Conservation (phyloP, 2,797 vertebrate genomes). For the Anableps anableps region DNA sequence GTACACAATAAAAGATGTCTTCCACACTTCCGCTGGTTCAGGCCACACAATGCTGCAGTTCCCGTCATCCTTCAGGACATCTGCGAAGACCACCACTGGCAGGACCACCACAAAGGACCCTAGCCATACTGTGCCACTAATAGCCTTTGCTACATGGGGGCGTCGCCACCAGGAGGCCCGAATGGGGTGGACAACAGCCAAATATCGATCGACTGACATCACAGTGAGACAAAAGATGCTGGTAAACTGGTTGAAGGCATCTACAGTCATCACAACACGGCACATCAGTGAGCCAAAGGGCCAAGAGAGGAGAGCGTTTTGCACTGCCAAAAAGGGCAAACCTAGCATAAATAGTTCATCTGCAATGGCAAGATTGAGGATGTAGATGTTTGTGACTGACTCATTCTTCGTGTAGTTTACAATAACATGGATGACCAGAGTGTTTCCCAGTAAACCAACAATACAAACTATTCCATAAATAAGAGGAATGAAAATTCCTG, state of each 20-base stretch:
- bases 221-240: constrained; percentile 95
- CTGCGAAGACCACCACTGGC: constrained; percentile 90
- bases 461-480: constrained; percentile 90
- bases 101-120: constrained; percentile 91
- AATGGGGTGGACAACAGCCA: constrained; percentile 93
- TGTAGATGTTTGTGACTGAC: constrained; percentile 96
- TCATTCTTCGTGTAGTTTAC: constrained; percentile 90
- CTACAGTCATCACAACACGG: constrained; percentile 91
- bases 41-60: constrained; percentile 97
- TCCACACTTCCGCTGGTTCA: constrained; percentile 90
- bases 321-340: constrained; percentile 91
- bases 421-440: constrained; percentile 92
- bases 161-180: constrained; percentile 90
- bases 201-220: constrained; percentile 95
- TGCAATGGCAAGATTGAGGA: constrained; percentile 93
- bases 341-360: constrained; percentile 96
- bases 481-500: constrained; percentile 79
- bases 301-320: constrained; percentile 93
- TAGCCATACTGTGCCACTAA: constrained; percentile 88
- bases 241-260: constrained; percentile 96
- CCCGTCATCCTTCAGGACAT: constrained; percentile 87
- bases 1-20: constrained; percentile 90
- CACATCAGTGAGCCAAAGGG: constrained; percentile 92
- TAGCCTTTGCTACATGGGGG: constrained; percentile 88
- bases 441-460: constrained; percentile 89